phyloP scores from a whole-genome alignment of 2,888 invertebrate species.

The Lagria hirta region DNA sequence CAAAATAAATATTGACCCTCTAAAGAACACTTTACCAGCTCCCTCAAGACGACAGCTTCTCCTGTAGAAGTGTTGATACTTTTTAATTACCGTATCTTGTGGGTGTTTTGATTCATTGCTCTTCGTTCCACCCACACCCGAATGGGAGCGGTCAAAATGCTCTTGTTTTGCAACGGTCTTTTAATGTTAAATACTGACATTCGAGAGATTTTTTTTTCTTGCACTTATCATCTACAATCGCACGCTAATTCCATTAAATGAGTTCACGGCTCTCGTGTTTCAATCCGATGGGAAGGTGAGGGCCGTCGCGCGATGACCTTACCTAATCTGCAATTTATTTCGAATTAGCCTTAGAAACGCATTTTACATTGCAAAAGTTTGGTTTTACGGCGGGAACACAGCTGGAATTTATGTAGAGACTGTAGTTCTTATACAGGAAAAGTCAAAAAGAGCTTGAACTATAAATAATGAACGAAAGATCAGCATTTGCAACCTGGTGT shows the following conservation, averaged over 20 bases:
- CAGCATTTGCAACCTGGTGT: no score
- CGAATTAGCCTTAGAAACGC: slow-evolving; percentile 22
- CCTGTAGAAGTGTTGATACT: slow-evolving; percentile 31
- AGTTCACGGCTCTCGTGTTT: slow-evolving; percentile 18
- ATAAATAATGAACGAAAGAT: slow-evolving; percentile 10
- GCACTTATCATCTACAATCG: neutral
- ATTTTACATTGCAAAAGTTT: slow-evolving; percentile 17
- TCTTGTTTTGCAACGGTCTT: slow-evolving; percentile 21
- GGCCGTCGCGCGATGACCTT: slow-evolving; percentile 22
- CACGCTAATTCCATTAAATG: slow-evolving; percentile 13
- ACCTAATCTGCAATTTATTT: slow-evolving; percentile 25
- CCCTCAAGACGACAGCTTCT: no score
- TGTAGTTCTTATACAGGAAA: slow-evolving; percentile 2
- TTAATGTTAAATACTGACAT: slow-evolving; percentile 18
- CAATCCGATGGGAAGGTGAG: slow-evolving; percentile 20
- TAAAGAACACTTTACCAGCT: no score
- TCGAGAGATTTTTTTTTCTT: slow-evolving; percentile 2
- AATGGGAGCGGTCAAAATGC: slow-evolving; percentile 26
- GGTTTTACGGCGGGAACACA: slow-evolving; percentile 13
- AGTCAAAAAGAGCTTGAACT: slow-evolving; percentile 1
- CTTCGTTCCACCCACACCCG: slow-evolving; percentile 24
- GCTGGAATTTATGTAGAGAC: slow-evolving; percentile 8
- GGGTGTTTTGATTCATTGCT: slow-evolving; percentile 33
- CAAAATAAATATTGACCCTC: no score
- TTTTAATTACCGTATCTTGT: no score